Base-by-base conservation (phyloP, 2,888 invertebrate genomes). In the Tortrix viridana region DNA sequence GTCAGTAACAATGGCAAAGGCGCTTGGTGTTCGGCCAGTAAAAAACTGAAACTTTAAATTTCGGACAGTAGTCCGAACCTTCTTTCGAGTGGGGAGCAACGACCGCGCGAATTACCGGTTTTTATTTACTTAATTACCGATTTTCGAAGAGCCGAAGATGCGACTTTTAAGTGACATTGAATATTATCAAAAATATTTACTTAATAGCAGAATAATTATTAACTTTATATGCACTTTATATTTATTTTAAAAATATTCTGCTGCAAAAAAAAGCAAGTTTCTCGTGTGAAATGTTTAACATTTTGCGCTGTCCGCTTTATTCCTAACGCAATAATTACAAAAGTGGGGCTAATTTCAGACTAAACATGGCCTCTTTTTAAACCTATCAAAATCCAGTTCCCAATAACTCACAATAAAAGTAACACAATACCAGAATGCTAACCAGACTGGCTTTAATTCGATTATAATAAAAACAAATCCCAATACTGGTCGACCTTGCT, bases 401-500 rank as follows among this genome's bases (percentile, higher is more conserved):
- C 37, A 54, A 66, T 67, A 60, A 62, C 67, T 53, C 65, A 54
- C 50, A 26, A 62, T 19, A 44, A 55, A 59, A 59, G 55, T 54
- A 55, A 55, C 14, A 55, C 4, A 60, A 52, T 16, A 38, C 48
- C 49, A 48, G 48, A 56, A 62, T 61, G 54, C 53, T 58, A 23
- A 46, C 47, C 38, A 41, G 46, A 26, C 59, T 43, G 32, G 23
- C 47, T 49, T 44, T 53, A 32, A 53, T 65, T 65, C 44, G 55
- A 56, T 59, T 60, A 62, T 55, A 60, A 66, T 67, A 62, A 52
- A 22, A 54, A 54, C 52, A 49, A 65, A 65, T 58, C 49, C 48
- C 69, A 72, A 74, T 74, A 77, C 77, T 74, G 72, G 73, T 69
- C 82, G 87, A 84, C 88, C 89, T 90, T 89, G 88, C 69, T 63